phyloP scores from a whole-genome alignment of 2,797 vertebrate species.

The Thaleichthys pacificus region DNA sequence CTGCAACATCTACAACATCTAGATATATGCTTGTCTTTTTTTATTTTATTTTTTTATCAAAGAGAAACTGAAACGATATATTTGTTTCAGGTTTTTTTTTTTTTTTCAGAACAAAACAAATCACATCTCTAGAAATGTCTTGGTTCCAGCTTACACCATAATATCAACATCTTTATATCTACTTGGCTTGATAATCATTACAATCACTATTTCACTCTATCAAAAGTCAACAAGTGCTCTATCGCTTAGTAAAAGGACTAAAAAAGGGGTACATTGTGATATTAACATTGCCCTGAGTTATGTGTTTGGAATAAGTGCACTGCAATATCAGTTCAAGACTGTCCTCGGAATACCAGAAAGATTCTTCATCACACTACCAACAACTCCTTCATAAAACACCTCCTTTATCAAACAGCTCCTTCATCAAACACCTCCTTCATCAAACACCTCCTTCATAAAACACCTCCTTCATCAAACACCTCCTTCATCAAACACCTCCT shows the following conservation, averaged over 20 bases:
- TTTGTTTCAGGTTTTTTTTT: neutral
- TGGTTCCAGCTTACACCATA: too few species aligned
- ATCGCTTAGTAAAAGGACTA: slow-evolving; percentile 34
- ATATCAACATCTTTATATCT: too few species aligned
- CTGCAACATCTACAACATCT: neutral
- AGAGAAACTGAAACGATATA: neutral
- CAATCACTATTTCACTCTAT: neutral
- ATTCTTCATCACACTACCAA: neutral
- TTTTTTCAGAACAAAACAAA: too few species aligned
- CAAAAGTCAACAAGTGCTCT: slow-evolving; percentile 29
- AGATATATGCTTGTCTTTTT: neutral
- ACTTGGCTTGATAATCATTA: too few species aligned
- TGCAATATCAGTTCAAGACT: slow-evolving; percentile 30
- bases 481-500: too few species aligned
- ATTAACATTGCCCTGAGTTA: slow-evolving; percentile 64
- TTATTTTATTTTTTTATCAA: neutral
- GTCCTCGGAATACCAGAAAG: neutral
- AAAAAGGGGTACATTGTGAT: slow-evolving; percentile 45
- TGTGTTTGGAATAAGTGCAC: slow-evolving; percentile 51
- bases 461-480: too few species aligned
- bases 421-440: too few species aligned
- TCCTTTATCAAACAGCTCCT: too few species aligned
- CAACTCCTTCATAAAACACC: too few species aligned
- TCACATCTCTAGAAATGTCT: too few species aligned
- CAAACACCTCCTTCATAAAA: too few species aligned